phyloP scores from a whole-genome alignment of 2,888 invertebrate genomes.

The Pseudanteris insignis region DNA sequence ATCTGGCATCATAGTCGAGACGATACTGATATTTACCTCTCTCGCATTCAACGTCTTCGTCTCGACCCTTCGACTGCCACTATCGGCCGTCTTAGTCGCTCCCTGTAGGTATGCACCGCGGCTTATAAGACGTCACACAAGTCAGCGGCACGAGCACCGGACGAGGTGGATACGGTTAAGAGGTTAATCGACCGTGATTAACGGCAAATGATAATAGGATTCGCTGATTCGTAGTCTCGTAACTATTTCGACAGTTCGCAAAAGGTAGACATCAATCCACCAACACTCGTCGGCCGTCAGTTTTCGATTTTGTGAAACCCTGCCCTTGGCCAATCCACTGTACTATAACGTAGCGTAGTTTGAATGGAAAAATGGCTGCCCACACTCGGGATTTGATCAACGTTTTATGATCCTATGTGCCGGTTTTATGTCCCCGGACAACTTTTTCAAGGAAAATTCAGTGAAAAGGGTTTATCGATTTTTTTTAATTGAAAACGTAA shows the following conservation, averaged over 20 bases:
- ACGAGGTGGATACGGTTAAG: slow-evolving; percentile 33
- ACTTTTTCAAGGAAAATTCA: slow-evolving; percentile 21
- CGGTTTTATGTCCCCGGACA: slow-evolving; percentile 20
- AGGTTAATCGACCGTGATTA: slow-evolving; percentile 42
- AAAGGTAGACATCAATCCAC: too few relatives aligned
- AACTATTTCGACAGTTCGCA: slow-evolving; percentile 18
- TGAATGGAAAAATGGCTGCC: too few relatives aligned
- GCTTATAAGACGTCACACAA: slow-evolving; percentile 62
- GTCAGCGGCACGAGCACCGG: slow-evolving; percentile 55
- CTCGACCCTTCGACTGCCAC: slow-evolving; percentile 18
- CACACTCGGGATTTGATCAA: too few relatives aligned
- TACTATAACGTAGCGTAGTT: too few relatives aligned
- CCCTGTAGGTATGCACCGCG: slow-evolving; percentile 47
- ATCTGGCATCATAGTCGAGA: slow-evolving; percentile 60
- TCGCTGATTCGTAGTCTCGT: slow-evolving; percentile 22
- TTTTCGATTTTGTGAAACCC: too few relatives aligned
- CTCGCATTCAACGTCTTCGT: slow-evolving; percentile 44
- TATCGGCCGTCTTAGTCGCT: slow-evolving; percentile 13
- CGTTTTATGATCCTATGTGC: neutral
- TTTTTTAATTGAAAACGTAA: slow-evolving; percentile 20
- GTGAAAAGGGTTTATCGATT: slow-evolving; percentile 29
- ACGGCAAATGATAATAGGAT: slow-evolving; percentile 37
- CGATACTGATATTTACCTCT: slow-evolving; percentile 59
- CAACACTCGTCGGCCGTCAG: too few relatives aligned
- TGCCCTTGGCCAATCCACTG: too few relatives aligned